phyloP scores from a whole-genome alignment of 2,113 vertebrate species.

The Rousettus leschenaultii region DNA sequence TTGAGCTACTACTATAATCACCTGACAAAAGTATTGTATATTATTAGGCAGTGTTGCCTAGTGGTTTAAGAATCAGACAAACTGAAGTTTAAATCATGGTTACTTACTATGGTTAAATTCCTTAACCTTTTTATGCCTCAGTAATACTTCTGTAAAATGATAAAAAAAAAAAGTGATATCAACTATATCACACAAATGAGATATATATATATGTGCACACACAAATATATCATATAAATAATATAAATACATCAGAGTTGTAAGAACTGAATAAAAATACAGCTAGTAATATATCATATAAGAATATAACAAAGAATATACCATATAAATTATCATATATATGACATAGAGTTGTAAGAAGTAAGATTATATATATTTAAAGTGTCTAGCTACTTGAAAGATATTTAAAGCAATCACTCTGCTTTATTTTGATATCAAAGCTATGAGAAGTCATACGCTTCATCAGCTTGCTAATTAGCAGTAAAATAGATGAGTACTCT shows the following conservation, averaged over 20 bases:
- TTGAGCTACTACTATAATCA: neutral
- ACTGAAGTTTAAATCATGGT: neutral
- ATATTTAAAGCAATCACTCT: neutral
- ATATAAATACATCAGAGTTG: neutral
- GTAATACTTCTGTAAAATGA: neutral
- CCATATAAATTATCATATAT: neutral
- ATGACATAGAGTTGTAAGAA: neutral
- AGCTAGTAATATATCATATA: neutral
- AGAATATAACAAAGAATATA: neutral
- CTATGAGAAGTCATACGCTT: neutral
- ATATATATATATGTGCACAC: neutral
- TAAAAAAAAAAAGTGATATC: neutral
- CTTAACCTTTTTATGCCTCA: neutral
- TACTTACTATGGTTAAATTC: neutral
- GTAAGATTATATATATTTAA: neutral
- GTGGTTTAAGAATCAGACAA: neutral
- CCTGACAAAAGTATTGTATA: neutral
- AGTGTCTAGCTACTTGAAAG: neutral
- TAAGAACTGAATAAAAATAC: neutral
- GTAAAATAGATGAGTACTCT: neutral
- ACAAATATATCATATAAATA: neutral
- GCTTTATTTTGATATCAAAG: neutral
- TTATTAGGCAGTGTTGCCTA: neutral
- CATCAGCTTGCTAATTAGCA: neutral
- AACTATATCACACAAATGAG: neutral